These are phyloP conservation scores for Laticauda laticaudata DNA, from an alignment of 2,113 vertebrate genomes.

Conservation along the genomic window DNA sequence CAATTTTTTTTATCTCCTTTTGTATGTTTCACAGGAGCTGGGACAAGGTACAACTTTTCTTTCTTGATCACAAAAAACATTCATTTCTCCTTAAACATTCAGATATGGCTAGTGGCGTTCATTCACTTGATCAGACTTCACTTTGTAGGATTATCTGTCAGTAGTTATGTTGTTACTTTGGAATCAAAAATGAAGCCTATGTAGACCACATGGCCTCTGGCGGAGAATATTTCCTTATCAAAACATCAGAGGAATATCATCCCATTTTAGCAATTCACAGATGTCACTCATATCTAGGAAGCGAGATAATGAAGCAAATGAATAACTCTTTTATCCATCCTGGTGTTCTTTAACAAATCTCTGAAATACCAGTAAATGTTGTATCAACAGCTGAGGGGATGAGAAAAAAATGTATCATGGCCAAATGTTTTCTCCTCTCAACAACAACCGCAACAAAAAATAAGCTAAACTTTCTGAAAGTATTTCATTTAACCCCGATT, in stretches of 20 bases:
- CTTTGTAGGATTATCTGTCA: background rate
- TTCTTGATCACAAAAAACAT: background rate
- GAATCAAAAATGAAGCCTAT: background rate
- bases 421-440: background rate
- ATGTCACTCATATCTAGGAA: background rate
- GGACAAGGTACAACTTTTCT: background rate
- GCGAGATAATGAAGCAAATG: background rate
- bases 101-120: background rate
- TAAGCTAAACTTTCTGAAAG: background rate
- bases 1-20: background rate
- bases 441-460: too few relatives aligned
- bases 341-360: background rate
- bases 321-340: background rate
- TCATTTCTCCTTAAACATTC: background rate
- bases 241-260: background rate
- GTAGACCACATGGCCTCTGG: background rate
- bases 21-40: background rate
- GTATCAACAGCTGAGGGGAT: background rate
- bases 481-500: background rate
- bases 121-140: background rate
- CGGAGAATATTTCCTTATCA: background rate
- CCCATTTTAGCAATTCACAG: background rate
- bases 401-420: background rate
- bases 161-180: background rate
- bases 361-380: background rate